A percentile compares a stretch with the other conserved stretches of the same genome.
Evolutionary conservation across 2,888 invertebrate species (phyloP).

Genomic region (Conops quadrifasciatus): DNA sequence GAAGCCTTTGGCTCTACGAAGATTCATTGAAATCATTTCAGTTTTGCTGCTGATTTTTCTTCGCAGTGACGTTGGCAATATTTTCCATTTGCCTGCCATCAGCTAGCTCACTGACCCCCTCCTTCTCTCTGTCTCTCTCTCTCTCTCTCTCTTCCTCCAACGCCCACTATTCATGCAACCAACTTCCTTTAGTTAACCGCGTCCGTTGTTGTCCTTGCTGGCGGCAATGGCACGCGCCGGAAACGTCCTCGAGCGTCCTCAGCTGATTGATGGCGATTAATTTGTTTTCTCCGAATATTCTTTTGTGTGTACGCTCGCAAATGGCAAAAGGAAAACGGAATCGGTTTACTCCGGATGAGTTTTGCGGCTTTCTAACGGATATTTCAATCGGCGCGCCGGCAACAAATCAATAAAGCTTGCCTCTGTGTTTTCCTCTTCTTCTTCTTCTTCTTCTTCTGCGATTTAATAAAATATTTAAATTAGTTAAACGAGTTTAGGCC

Average conservation of each 20-base stretch:
- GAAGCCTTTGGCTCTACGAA: no score
- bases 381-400: neutral
- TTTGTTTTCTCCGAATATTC: conserved; percentile 38
- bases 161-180: neutral
- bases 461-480: conserved; percentile 16
- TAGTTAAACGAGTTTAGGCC: neutral
- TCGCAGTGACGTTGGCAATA: neutral
- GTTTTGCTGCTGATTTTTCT: conserved; percentile 16
- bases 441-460: no score
- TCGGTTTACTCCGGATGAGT: conserved; percentile 19
- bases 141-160: neutral
- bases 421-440: no score
- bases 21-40: no score
- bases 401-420: no score
- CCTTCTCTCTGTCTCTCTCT: neutral
- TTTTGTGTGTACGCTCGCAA: conserved; percentile 29
- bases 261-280: conserved; percentile 43
- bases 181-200: neutral
- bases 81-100: neutral
- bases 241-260: conserved; percentile 32
- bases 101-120: neutral
- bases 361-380: conserved; percentile 18
- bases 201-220: conserved; percentile 1
- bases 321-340: conserved; percentile 27
- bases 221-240: neutral